Conservation (phyloP, 2,797 vertebrate species). For the Sebastiscus tertius region DNA sequence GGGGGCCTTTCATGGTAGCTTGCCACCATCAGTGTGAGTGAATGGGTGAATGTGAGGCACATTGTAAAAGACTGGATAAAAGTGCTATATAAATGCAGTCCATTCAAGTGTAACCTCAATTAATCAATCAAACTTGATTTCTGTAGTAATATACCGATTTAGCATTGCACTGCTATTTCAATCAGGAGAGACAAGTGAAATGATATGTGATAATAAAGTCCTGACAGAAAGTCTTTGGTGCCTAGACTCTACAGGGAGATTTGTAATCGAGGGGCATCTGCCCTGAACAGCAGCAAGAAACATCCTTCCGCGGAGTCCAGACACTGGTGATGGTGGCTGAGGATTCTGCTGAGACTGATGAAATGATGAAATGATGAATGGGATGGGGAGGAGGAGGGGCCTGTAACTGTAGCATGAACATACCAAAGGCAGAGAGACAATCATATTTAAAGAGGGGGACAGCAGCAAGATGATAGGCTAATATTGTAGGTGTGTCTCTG, state of each 20-base stretch:
- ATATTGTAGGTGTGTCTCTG: neutral
- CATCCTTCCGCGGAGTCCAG: neutral
- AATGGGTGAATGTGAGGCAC: neutral
- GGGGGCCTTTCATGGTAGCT: too few species aligned
- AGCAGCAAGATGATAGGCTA: neutral
- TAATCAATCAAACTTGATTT: too few species aligned
- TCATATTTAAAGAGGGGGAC: neutral
- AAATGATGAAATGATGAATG: neutral
- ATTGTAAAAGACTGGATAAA: neutral
- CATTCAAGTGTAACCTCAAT: too few species aligned
- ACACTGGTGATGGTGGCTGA: neutral
- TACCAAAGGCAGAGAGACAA: neutral
- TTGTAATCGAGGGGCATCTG: neutral
- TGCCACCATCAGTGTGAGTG: neutral
- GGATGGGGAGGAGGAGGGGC: neutral
- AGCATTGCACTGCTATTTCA: neutral
- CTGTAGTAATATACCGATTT: neutral
- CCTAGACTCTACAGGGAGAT: neutral
- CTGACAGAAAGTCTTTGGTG: neutral
- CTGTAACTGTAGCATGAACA: neutral
- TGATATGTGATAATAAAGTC: neutral
- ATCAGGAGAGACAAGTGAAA: neutral
- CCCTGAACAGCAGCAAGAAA: neutral
- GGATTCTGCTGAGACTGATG: neutral
- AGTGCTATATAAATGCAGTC: neutral